Percentiles rank a stretch among this genome's conserved stretches.
Conservation (phyloP, 2,888 invertebrate species). For the Autographa gamma region DNA sequence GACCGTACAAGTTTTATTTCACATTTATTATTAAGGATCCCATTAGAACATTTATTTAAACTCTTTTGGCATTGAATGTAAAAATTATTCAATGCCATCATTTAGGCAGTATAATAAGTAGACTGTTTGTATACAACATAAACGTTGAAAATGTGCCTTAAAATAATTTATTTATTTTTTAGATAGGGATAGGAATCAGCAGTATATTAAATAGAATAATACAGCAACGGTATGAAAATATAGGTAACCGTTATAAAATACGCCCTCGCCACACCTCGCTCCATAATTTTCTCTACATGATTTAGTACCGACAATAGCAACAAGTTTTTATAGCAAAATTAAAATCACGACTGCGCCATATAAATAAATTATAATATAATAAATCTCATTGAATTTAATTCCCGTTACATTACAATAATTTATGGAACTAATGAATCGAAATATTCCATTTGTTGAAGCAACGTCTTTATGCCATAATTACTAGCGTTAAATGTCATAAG, state of each 20-base stretch:
- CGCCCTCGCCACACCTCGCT: conserved; percentile 1
- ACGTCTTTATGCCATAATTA: conserved; percentile 21
- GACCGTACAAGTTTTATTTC: too few species aligned
- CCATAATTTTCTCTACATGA: not conserved
- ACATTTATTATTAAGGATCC: too few species aligned
- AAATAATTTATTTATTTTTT: too few species aligned
- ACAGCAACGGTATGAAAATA: too few species aligned
- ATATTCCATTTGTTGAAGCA: conserved; percentile 34
- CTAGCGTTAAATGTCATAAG: conserved; percentile 24
- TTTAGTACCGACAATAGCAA: not conserved
- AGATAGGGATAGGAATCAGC: too few species aligned
- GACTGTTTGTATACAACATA: too few species aligned
- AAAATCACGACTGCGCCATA: conserved; percentile 13
- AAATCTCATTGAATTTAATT: conserved; percentile 39
- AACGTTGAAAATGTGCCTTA: too few species aligned
- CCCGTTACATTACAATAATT: conserved; percentile 53
- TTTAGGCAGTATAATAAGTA: too few species aligned
- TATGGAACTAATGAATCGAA: conserved; percentile 40
- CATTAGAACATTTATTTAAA: too few species aligned
- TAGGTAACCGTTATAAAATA: not conserved
- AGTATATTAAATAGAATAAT: too few species aligned
- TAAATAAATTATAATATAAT: conserved; percentile 38
- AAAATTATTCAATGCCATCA: too few species aligned
- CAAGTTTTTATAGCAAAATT: conserved; percentile 12
- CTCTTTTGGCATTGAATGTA: too few species aligned